Evolutionary conservation across 2,797 vertebrate species (phyloP).

Genomic region (Numenius phaeopus): DNA sequence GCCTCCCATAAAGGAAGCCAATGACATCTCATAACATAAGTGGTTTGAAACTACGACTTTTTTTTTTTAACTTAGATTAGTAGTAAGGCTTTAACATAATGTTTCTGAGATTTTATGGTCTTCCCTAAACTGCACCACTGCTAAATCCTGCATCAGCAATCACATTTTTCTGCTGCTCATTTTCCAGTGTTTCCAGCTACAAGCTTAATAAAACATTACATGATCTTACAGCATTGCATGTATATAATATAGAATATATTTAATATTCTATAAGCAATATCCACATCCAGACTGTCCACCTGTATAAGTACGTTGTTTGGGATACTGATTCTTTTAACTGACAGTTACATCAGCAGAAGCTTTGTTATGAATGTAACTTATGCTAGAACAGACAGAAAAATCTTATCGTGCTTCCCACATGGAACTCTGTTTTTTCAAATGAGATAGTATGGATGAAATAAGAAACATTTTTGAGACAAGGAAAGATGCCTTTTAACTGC

Average conservation of each 20-base stretch:
- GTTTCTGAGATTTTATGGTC: background rate
- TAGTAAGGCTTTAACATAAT: background rate
- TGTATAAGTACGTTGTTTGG: background rate
- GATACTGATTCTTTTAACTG: background rate
- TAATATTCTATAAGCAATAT: background rate
- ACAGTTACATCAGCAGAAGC: background rate
- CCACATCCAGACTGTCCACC: background rate
- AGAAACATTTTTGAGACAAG: background rate
- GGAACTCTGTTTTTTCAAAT: background rate
- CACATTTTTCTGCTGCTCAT: background rate
- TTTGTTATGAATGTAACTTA: background rate
- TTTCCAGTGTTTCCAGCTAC: background rate
- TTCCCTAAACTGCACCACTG: background rate
- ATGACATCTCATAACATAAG: background rate
- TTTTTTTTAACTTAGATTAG: background rate
- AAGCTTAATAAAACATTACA: background rate
- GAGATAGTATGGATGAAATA: background rate
- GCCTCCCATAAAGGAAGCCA: background rate
- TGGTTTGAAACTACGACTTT: background rate
- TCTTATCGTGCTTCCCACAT: background rate
- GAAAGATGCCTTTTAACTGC: background rate
- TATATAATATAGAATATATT: background rate
- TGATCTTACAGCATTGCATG: background rate
- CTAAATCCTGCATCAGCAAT: background rate
- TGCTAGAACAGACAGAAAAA: background rate